Evolutionary conservation across 2,797 vertebrate genomes (phyloP), one percentile per base, ranked within the genome.

Genomic region (Dallia pectoralis): DNA sequence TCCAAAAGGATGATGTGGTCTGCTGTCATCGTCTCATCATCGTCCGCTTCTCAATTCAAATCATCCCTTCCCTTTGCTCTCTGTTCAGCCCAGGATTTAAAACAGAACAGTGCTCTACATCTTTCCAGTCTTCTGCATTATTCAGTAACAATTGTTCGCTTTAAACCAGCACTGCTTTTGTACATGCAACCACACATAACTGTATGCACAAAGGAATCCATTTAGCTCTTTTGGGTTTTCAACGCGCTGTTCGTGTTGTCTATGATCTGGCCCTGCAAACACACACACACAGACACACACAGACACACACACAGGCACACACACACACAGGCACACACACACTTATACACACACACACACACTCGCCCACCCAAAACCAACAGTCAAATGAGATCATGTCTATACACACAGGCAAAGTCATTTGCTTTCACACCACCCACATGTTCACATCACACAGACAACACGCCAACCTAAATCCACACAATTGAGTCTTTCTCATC

Each of bases 401-500:
- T 65, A 77, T 77, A 71, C 67, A 74, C 76, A 78, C 72, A 14
- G 66, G 74, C 51, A 51, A 73, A 74, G 70, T 8, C 69, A 64
- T 62, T 51, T 71, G 70, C 71, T 74, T 56, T 56, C 53, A 56
- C 53, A 56, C 1, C 22, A 56, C 62, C 78, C 76, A 77, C 79
- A 74, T 78, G 77, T 72, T 78, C 66, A 32, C 71, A 77, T 82
- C 74, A 81, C 82, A 79, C 18, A 64, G 47, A 32, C 32, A 67
- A 76, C 51, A 74, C 70, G 74, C 77, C 69, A 40, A 74, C 71
- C 69, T 77, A 66, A 71, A 79, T 73, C 78, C 32, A 62, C 69
- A 66, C 70, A 51, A 73, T 73, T 63, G 65, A 78, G 78, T 72
- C 71, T 22, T 62, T 76, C 83, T 81, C 84, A 81, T 84, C 77